Evolutionary conservation across 2,113 vertebrate genomes (phyloP).

Genomic region (Garra rufa): DNA sequence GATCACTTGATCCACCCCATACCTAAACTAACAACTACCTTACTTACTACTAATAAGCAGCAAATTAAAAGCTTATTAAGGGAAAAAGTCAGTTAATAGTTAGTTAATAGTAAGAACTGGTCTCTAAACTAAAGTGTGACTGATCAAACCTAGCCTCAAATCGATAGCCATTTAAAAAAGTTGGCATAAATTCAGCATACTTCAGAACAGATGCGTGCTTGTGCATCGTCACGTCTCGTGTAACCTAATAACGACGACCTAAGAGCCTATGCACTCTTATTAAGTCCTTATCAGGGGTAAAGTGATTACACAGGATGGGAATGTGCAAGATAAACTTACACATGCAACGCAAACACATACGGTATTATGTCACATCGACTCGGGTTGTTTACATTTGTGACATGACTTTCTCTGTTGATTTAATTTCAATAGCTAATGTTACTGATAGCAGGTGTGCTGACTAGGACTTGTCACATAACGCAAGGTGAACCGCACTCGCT

Average conservation of each 20-base stretch:
- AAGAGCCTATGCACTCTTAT: slow-evolving; percentile 28
- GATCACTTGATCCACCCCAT: too few relatives aligned
- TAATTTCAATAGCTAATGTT: not conserved
- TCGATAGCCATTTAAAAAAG: not conserved
- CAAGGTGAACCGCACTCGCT: not conserved
- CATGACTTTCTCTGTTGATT: not conserved
- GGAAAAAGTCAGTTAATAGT: too few relatives aligned
- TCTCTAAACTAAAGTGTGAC: too few relatives aligned
- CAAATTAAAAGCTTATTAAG: too few relatives aligned
- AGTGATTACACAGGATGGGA: slow-evolving; percentile 58
- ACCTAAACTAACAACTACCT: too few relatives aligned
- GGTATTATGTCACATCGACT: slow-evolving; percentile 60
- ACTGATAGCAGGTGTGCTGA: not conserved
- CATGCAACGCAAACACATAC: slow-evolving; percentile 43
- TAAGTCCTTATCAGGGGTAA: slow-evolving; percentile 45
- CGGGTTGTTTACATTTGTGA: not conserved
- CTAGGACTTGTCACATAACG: not conserved
- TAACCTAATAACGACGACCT: not conserved
- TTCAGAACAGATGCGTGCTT: not conserved
- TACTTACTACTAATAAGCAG: too few relatives aligned
- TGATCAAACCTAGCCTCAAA: not conserved
- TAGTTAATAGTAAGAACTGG: too few relatives aligned
- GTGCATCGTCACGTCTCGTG: not conserved
- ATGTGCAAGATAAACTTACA: slow-evolving; percentile 57
- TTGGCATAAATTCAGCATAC: not conserved